Evolutionary conservation across 2,888 invertebrate genomes (phyloP).

Genomic region (Epirrita christyi): DNA sequence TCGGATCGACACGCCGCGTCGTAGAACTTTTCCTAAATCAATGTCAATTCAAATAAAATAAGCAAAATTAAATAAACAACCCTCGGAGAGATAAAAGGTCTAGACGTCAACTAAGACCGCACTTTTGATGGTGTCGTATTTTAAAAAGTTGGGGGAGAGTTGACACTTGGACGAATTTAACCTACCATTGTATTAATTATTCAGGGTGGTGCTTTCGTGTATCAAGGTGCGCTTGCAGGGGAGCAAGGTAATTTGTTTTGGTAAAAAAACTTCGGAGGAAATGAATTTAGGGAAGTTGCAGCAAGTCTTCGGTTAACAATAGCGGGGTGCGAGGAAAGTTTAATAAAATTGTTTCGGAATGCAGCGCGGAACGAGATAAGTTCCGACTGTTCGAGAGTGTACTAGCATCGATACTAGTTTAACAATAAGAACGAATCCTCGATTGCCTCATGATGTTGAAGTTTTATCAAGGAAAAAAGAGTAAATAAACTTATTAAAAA

Average conservation of each 20-base stretch:
- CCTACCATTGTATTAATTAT: slow-evolving; percentile 84
- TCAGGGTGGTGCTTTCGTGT: slow-evolving; percentile 78
- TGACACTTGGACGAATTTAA: slow-evolving; percentile 83
- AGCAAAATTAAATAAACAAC: slow-evolving; percentile 81
- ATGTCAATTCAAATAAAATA: slow-evolving; percentile 81
- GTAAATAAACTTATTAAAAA: slow-evolving; percentile 31
- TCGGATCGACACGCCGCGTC: slow-evolving; percentile 51
- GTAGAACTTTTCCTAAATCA: slow-evolving; percentile 73
- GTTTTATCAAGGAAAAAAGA: slow-evolving; percentile 20
- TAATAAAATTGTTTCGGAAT: slow-evolving; percentile 80
- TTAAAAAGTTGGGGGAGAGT: slow-evolving; percentile 80
- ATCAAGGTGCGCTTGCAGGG: slow-evolving; percentile 75
- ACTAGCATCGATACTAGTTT: slow-evolving; percentile 64
- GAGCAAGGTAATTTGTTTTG: slow-evolving; percentile 79
- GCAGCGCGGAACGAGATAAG: slow-evolving; percentile 72
- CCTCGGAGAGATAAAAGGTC: slow-evolving; percentile 78
- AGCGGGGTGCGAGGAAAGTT: slow-evolving; percentile 65
- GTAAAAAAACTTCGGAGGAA: slow-evolving; percentile 62
- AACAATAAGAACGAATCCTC: slow-evolving; percentile 47
- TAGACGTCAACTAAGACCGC: slow-evolving; percentile 75
- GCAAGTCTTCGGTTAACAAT: slow-evolving; percentile 60
- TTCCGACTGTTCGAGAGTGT: slow-evolving; percentile 58
- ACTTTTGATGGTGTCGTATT: slow-evolving; percentile 81
- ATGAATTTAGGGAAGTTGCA: slow-evolving; percentile 77
- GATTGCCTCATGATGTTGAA: slow-evolving; percentile 28